Evolutionary conservation across 1,140 invertebrate species (phyloP).

Genomic region (Choristoneura fumiferana): DNA sequence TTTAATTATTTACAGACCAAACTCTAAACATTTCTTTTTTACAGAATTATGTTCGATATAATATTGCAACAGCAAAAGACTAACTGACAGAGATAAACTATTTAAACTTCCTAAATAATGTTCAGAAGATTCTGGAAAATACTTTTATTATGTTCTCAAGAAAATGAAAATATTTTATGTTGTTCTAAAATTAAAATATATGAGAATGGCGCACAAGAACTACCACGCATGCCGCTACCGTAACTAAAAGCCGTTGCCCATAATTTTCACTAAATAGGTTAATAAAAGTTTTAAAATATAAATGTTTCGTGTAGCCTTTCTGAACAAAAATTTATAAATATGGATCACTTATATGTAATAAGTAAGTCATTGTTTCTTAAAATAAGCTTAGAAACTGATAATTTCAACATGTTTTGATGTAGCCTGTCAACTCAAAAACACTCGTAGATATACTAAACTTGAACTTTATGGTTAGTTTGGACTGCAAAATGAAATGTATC

Average conservation of each 20-base stretch:
- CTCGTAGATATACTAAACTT: not conserved
- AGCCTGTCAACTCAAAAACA: conserved; percentile 6
- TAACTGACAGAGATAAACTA: not conserved
- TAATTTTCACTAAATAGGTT: conserved; percentile 3
- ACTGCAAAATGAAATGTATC: conserved; percentile 10
- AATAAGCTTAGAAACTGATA: conserved; percentile 28
- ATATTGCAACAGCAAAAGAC: not conserved
- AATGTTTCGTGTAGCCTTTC: conserved; percentile 14
- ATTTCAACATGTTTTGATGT: conserved; percentile 47
- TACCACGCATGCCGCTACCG: not conserved
- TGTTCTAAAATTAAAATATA: not conserved
- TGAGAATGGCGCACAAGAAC: not conserved
- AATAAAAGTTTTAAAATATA: conserved; percentile 18
- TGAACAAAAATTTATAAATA: conserved; percentile 12
- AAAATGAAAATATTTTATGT: conserved; percentile 12
- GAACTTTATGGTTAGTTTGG: not conserved
- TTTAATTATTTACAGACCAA: conserved; percentile 24
- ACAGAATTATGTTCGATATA: conserved; percentile 19
- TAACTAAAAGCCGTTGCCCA: not conserved
- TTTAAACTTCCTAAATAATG: conserved; percentile 5
- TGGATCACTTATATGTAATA: conserved; percentile 13
- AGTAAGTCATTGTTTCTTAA: conserved; percentile 18
- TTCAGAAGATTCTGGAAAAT: conserved; percentile 3
- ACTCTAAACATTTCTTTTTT: conserved; percentile 17
- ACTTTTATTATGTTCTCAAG: conserved; percentile 4